Evolutionary conservation across 1,140 invertebrate genomes (phyloP).

Genomic region (Lepidurus couesii): DNA sequence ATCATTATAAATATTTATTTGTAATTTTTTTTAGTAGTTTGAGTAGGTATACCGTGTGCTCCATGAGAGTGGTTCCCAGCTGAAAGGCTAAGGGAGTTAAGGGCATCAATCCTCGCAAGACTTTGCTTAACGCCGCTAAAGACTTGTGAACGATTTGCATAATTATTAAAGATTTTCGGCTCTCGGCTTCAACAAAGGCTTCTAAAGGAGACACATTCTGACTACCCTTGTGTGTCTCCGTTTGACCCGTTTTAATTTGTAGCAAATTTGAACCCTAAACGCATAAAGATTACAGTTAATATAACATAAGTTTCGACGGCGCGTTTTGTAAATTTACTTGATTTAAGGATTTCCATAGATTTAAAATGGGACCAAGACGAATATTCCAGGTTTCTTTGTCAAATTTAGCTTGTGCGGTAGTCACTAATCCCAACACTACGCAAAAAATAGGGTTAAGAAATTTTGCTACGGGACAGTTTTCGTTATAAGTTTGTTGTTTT

Average conservation of each 20-base stretch:
- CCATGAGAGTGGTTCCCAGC: background rate
- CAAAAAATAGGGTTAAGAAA: constrained; percentile 33
- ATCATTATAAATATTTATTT: background rate
- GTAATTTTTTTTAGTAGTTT: background rate
- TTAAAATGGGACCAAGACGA: constrained; percentile 60
- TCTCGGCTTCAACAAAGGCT: constrained; percentile 54
- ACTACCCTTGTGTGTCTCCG: background rate
- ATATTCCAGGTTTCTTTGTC: constrained; percentile 51
- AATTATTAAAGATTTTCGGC: constrained; percentile 48
- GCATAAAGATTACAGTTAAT: background rate
- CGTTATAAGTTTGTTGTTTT: constrained; percentile 33
- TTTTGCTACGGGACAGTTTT: background rate
- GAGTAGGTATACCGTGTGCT: background rate
- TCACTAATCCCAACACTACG: constrained; percentile 37
- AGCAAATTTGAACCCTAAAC: background rate
- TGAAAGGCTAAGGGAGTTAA: background rate
- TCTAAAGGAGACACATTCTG: constrained; percentile 44
- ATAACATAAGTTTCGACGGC: constrained; percentile 14
- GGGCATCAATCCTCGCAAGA: constrained; percentile 3
- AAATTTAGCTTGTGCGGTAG: constrained; percentile 42
- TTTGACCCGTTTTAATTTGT: constrained; percentile 13
- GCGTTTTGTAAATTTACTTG: constrained; percentile 43
- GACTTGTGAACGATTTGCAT: constrained; percentile 52
- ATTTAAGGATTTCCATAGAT: constrained; percentile 70
- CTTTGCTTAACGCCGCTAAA: constrained; percentile 52